Base-by-base conservation (phyloP, 2,888 invertebrate species). In the Syrphus vitripennis region DNA sequence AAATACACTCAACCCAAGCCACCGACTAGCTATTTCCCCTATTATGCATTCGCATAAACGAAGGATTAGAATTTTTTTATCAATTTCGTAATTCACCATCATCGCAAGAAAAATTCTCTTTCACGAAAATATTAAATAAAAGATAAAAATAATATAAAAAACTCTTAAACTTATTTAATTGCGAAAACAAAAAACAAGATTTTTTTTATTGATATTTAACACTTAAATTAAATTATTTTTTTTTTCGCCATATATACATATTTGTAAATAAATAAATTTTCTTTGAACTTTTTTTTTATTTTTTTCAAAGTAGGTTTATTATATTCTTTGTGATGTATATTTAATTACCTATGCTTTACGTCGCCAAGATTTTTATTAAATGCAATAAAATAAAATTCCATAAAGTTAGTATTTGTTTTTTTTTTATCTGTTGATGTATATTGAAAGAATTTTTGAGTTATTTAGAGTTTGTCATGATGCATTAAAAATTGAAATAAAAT, bases 231-330 rank as follows among this genome's bases (percentile, higher is more conserved):
- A 71, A 80, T 48, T 19, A 29, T 55, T 55, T 29, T 29, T 16
- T 4, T 65, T 80, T 84, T 81, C 67, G 75, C 71, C 59, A 53
- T 63, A 57, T 50, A 82, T 40, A 24, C 26, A 77, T 79, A 59
- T 80, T 75, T 70, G 70, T 76, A 84, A 81, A 81, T 84, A 84
- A 81, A 84, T 76, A 84, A 79, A 67, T 67, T 67, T 65, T 53
- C 14, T 26, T 24, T 1, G 16, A 55, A 34, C 10, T 48, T 48
- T 10, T 45, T 14, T 40, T 9, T 34, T 34, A 21, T 48, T 24
- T 21, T 53, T 26, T 26, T 50, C 14, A 37, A 61, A 40, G 26
- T 61, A 40, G 61, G 61, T 61, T 61, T 61, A 61, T 61, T 61
- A 19, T 40, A 24, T 59, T 37, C 7, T 72, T 48, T 71, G 21